Evolutionary conservation across 2,888 invertebrate species (phyloP).

Genomic region (Iselma pallidipennis): DNA sequence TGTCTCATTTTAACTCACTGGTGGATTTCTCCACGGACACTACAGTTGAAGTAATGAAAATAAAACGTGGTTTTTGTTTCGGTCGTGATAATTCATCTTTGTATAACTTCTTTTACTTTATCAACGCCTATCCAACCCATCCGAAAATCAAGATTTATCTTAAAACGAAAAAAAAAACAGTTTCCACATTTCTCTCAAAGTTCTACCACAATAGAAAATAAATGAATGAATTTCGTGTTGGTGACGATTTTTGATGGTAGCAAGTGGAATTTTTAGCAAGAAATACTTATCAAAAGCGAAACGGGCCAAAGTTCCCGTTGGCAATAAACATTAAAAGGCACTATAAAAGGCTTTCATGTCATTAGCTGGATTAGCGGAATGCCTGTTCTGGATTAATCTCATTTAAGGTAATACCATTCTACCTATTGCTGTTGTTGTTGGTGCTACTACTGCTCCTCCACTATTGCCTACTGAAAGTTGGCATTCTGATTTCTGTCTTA

Average conservation of each 20-base stretch:
- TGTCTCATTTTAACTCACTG: not conserved
- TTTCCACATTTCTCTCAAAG: no score
- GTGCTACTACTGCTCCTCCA: not conserved
- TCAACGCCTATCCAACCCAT: constrained; percentile 26
- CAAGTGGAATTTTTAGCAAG: not conserved
- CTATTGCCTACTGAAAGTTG: not conserved
- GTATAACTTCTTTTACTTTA: constrained; percentile 30
- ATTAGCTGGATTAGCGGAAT: constrained; percentile 34
- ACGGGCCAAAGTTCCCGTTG: constrained; percentile 19
- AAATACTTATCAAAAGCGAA: constrained; percentile 1
- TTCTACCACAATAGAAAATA: not conserved
- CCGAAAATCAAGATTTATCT: constrained; percentile 21
- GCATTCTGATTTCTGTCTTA: not conserved
- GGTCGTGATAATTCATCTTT: constrained; percentile 31
- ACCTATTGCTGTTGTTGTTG: not conserved
- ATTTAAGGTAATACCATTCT: constrained; percentile 25
- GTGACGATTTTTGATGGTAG: not conserved
- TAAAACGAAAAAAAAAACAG: not conserved
- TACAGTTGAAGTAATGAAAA: constrained; percentile 33
- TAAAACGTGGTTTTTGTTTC: constrained; percentile 32
- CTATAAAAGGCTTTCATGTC: constrained; percentile 36
- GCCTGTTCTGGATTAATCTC: constrained; percentile 31
- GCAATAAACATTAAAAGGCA: constrained; percentile 33
- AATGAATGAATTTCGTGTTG: not conserved
- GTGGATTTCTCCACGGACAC: constrained; percentile 25